Conservation (phyloP, 2,797 vertebrate species). For the Nyctibius grandis region DNA sequence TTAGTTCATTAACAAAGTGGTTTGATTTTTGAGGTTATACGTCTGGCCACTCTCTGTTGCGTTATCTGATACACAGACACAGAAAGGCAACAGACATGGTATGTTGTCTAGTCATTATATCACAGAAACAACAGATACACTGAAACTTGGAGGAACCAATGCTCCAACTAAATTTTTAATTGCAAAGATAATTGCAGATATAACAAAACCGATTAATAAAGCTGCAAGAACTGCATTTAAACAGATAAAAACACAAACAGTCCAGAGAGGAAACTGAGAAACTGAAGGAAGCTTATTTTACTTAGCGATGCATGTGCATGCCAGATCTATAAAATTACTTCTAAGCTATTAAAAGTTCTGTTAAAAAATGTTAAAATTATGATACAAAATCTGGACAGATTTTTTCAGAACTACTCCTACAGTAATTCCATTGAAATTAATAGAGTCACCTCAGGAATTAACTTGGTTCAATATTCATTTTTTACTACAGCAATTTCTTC, state of each 20-base stretch:
- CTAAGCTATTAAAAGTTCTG: neutral
- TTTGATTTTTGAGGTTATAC: constrained; percentile 42
- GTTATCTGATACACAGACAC: constrained; percentile 7
- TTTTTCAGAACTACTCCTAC: neutral
- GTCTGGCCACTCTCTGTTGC: constrained; percentile 17
- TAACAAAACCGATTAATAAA: neutral
- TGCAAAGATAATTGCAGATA: neutral
- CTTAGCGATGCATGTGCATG: neutral
- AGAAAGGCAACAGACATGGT: constrained; percentile 31
- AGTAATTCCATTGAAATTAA: constrained; percentile 20
- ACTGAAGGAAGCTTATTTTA: neutral
- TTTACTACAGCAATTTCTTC: neutral
- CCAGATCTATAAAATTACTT: constrained; percentile 9
- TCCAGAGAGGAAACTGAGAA: neutral
- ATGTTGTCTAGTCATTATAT: neutral
- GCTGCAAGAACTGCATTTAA: neutral
- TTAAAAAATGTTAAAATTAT: neutral
- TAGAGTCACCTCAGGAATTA: constrained; percentile 18
- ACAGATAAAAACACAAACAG: neutral
- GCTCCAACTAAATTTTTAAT: constrained; percentile 13
- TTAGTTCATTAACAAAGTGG: constrained; percentile 56
- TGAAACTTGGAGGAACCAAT: neutral
- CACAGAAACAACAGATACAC: neutral
- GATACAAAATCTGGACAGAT: neutral
- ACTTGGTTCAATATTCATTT: constrained; percentile 47